A percentile compares a stretch with the other conserved stretches of the same genome.
These are phyloP conservation scores for Rhabdornis inornatus DNA, from an alignment of 2,113 vertebrate genomes.

Conservation along the genomic window DNA sequence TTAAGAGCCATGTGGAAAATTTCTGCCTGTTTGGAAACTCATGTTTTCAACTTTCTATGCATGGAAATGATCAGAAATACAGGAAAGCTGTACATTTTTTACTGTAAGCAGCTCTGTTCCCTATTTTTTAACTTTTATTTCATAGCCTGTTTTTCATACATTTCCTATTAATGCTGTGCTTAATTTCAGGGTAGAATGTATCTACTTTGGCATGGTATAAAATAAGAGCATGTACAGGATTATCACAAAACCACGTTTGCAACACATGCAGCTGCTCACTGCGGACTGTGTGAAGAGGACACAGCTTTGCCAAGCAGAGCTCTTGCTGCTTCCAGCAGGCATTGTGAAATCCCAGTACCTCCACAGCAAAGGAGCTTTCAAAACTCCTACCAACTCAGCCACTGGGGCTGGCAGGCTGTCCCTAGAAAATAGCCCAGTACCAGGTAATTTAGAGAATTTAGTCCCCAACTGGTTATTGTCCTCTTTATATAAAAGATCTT, in stretches of 20 bases:
- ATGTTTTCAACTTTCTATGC: background rate
- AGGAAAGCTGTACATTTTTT: background rate
- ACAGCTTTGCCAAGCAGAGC: background rate
- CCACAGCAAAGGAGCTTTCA: background rate
- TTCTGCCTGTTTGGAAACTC: background rate
- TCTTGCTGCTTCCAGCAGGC: background rate
- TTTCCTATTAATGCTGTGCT: background rate
- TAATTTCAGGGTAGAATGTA: background rate
- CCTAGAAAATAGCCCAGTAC: background rate
- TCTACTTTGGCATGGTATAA: background rate
- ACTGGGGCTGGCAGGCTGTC: background rate
- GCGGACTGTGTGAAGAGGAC: background rate
- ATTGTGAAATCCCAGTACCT: background rate
- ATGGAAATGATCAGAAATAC: constrained; percentile 1
- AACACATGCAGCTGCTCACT: background rate
- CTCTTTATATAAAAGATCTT: background rate
- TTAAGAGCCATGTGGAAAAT: constrained; percentile 21
- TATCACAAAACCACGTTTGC: background rate
- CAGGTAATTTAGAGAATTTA: background rate
- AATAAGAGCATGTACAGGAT: background rate
- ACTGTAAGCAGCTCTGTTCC: background rate
- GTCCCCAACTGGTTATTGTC: background rate
- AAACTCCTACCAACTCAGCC: background rate
- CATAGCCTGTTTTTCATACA: background rate
- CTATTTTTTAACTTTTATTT: background rate